Conservation (phyloP, 2,797 vertebrate species). For the Pseudocheirus occidentalis region DNA sequence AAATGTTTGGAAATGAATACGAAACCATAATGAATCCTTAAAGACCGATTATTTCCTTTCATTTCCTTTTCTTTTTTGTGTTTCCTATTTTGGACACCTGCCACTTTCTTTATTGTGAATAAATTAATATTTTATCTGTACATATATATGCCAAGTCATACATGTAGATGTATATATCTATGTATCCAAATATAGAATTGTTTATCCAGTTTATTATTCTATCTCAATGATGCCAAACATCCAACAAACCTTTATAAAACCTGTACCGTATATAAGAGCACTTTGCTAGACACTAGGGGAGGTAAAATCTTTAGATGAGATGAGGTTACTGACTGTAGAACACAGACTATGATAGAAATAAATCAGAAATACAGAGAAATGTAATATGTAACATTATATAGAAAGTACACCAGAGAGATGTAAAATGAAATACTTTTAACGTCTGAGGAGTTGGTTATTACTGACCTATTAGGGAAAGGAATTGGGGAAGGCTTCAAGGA, state of each 20-base stretch:
- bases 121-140: not conserved
- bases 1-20: constrained; percentile 32
- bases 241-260: not conserved
- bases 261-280: not conserved
- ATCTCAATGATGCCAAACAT: not conserved
- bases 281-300: not conserved
- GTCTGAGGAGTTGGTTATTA: not conserved
- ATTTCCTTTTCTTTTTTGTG: constrained; percentile 5
- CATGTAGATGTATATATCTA: too few relatives aligned
- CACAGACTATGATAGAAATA: not conserved
- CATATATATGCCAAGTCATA: not conserved
- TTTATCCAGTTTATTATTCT: not conserved
- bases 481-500: not conserved
- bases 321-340: not conserved
- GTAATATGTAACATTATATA: not conserved
- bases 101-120: constrained; percentile 44
- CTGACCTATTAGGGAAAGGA: not conserved
- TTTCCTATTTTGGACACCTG: constrained; percentile 6
- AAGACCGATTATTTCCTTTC: constrained; percentile 14
- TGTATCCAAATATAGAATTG: not conserved
- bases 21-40: constrained; percentile 6
- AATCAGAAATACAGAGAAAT: not conserved
- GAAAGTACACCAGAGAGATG: not conserved
- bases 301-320: not conserved
- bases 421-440: not conserved